Evolutionary conservation across 2,113 vertebrate species (phyloP).

Genomic region (Sciurus niger): DNA sequence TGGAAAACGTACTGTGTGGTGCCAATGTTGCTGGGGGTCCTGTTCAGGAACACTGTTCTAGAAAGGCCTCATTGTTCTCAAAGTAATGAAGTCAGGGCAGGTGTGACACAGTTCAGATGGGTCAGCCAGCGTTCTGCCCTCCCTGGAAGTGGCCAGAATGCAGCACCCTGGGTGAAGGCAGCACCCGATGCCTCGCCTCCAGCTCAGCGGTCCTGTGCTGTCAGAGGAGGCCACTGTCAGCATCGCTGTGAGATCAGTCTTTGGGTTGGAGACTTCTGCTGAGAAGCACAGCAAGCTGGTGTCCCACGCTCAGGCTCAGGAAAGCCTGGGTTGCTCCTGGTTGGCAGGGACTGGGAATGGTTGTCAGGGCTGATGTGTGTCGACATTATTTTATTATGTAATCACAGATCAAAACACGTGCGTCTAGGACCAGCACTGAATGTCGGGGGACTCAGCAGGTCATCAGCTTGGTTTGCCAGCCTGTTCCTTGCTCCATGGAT

Average conservation of each 20-base stretch:
- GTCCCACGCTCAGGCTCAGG: background rate
- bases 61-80: accelerated
- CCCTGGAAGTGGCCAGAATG: too few species aligned
- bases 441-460: accelerated
- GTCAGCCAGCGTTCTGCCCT: background rate
- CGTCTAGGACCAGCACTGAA: background rate
- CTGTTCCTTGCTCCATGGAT: accelerated
- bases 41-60: background rate
- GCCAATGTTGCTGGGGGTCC: background rate
- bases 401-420: background rate
- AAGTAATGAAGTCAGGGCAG: accelerated
- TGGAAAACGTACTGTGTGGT: background rate
- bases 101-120: accelerated
- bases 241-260: too few species aligned
- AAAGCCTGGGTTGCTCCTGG: background rate
- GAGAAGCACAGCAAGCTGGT: accelerated
- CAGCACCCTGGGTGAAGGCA: background rate
- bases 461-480: accelerated
- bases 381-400: too few species aligned
- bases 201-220: accelerated
- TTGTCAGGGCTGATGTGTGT: too few species aligned
- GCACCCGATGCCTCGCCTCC: background rate
- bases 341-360: too few species aligned
- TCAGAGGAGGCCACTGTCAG: too few species aligned
- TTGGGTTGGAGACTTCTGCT: too few species aligned